These are phyloP conservation scores for Agriopis marginaria DNA, from an alignment of 2,888 invertebrate species.

Conservation along the genomic window DNA sequence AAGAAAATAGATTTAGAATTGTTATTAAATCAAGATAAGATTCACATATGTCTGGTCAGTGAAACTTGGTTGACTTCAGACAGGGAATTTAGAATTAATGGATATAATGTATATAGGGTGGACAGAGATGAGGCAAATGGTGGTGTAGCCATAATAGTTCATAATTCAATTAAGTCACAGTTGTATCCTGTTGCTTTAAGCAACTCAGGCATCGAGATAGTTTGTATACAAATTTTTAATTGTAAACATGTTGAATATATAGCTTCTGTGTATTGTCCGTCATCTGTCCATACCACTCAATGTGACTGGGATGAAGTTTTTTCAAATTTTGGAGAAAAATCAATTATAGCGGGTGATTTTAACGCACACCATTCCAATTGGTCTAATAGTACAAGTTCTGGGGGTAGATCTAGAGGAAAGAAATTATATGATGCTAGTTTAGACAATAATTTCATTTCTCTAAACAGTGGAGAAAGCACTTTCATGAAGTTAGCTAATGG, in stretches of 20 bases:
- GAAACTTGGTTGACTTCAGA: not conserved
- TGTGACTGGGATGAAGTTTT: no score
- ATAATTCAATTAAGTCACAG: not conserved
- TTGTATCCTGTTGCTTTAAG: not conserved
- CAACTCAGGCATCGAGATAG: not conserved
- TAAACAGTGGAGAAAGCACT: no score
- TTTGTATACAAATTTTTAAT: not conserved
- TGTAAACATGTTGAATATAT: not conserved
- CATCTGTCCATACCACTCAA: no score
- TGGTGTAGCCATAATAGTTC: not conserved
- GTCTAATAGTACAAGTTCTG: no score
- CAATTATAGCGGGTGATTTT: no score
- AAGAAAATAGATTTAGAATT: no score
- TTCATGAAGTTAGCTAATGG: not conserved
- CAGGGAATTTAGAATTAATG: not conserved
- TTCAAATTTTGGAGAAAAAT: no score
- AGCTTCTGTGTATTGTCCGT: not conserved
- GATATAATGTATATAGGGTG: not conserved
- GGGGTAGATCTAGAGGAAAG: no score
- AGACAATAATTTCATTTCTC: no score
- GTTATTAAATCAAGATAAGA: no score
- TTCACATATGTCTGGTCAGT: not conserved
- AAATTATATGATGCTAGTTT: no score
- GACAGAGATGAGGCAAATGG: not conserved
- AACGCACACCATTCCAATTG: no score